These are phyloP conservation scores for Drosophila kohkoa DNA, from an alignment of 1,140 invertebrate species.

Conservation along the genomic window DNA sequence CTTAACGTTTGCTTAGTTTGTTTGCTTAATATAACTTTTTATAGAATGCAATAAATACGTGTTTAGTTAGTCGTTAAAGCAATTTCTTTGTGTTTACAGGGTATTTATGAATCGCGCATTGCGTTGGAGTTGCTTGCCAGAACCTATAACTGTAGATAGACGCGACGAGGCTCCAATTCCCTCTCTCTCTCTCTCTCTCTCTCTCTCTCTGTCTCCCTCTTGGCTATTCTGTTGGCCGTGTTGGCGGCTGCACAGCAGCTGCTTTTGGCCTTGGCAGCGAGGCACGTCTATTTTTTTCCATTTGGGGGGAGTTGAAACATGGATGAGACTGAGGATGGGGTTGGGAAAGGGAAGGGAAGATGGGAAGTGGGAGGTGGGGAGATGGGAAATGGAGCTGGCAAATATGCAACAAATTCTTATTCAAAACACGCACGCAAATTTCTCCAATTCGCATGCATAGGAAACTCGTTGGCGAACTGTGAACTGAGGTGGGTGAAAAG, in stretches of 20 bases:
- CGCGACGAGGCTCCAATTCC: conserved; percentile 15
- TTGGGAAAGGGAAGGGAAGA: too few relatives aligned
- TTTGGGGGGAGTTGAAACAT: conserved; percentile 48
- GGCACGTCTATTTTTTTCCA: conserved; percentile 81
- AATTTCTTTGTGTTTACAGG: neutral
- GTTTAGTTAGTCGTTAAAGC: neutral
- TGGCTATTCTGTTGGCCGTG: conserved; percentile 22
- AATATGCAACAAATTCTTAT: conserved; percentile 84
- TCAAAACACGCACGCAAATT: conserved; percentile 83
- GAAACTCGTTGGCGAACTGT: conserved; percentile 40
- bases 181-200: neutral
- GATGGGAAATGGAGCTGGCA: conserved; percentile 18
- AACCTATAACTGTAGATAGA: conserved; percentile 57
- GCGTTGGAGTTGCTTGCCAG: conserved; percentile 34
- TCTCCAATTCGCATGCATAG: conserved; percentile 77
- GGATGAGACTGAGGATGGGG: neutral
- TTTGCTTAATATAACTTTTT: too few relatives aligned
- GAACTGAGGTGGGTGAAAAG: neutral
- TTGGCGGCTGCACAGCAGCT: conserved; percentile 21
- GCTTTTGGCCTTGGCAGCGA: conserved; percentile 34
- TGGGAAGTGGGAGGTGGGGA: too few relatives aligned
- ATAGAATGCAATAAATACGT: too few relatives aligned
- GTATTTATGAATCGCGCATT: neutral
- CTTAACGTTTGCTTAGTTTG: neutral
- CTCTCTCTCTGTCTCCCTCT: neutral